Evolutionary conservation across 2,113 vertebrate species (phyloP), one percentile per base, ranked within the genome.

Genomic region (Aptenodytes forsteri): DNA sequence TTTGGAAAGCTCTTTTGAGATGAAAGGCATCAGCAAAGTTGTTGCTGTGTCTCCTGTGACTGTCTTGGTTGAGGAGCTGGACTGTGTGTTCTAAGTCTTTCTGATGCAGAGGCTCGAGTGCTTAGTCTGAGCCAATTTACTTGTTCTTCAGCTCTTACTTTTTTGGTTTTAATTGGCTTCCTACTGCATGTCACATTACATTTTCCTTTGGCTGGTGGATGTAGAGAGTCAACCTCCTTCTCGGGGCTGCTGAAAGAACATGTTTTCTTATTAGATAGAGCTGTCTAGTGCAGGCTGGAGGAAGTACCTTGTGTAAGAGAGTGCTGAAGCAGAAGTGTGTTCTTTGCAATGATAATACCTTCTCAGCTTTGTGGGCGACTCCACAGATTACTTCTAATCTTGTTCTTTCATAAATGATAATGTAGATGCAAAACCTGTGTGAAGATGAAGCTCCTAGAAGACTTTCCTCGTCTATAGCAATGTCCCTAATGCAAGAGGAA

Each of bases 111-210:
- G 70, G 59, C 73, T 89, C 1, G 5, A 84, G 71, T 78, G 82
- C 91, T 95, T 94, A 91, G 82, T 88, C 93, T 93, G 71, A 96
- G 89, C 84, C 93, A 96, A 91, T 97, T 96, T 96, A 90, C 82
- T 94, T 23, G 44, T 87, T 93, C 79, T 59, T 96, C 94, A 95
- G 71, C 93, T 96, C 89, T 93, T 96, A 94, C 89, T 95, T 96
- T 91, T 96, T 93, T 87, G 71, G 66, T 59, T 94, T 93, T 97
- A 96, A 95, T 94, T 96, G 94, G 93, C 89, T 95, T 97, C 95
- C 96, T 91, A 90, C 96, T 96, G 91, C 64, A 93, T 59, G 95
- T 97, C 96, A 96, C 71, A 76, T 90, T 93, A 79, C 38, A 70
- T 95, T 97, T 96, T 91, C 89, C 84, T 95, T 96, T 93, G 82